Base-by-base conservation (phyloP, 2,113 vertebrate genomes). In the Climacteris rufus region DNA sequence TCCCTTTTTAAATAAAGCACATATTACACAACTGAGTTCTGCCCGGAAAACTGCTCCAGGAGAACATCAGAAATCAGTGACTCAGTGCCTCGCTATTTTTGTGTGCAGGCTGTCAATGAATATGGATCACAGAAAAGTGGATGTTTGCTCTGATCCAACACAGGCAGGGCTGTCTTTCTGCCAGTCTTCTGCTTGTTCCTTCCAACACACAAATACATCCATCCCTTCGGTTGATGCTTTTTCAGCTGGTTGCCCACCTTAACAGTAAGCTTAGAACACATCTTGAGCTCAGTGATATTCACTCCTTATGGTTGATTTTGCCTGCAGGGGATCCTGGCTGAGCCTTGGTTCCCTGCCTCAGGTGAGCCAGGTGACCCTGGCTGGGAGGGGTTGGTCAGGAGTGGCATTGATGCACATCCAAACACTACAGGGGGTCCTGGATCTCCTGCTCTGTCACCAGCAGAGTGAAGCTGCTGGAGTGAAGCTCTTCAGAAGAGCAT, bases 381-480 rank as follows among this genome's bases (percentile, higher is more conserved):
- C 54, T 44, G 85, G 25, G 71, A 3, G 0, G 3, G 10, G 57
- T 6, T 2, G 3, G 7, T 22, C n/a, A 44, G 59, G 18, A 64
- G 16, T 9, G 10, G 21, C 47, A 54, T 1, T n/a, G n/a, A 13
- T 6, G 39, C n/a, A 9, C 1, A 0, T 7, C 57, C 74, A 33
- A 10, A 23, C 8, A 1, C 8, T 20, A 13, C 76, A 3, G 53
- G 63, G 80, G 24, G 13, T 23, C 1, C 50, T 49, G 63, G 7
- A 50, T 15, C 92, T 64, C 42, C 10, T 15, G 39, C 79, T 59
- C 11, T 30, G 78, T 27, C 74, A 59, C 37, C 65, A 59, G 49
- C 31, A 15, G 60, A 28, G 86, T 4, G 50, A 35, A 77, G 71
- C 33, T 81, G 33, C 76, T 30, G 65, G 10, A 24, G 21, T 4